Evolutionary conservation across 2,797 vertebrate species (phyloP).

Genomic region (Vespertilio murinus): DNA sequence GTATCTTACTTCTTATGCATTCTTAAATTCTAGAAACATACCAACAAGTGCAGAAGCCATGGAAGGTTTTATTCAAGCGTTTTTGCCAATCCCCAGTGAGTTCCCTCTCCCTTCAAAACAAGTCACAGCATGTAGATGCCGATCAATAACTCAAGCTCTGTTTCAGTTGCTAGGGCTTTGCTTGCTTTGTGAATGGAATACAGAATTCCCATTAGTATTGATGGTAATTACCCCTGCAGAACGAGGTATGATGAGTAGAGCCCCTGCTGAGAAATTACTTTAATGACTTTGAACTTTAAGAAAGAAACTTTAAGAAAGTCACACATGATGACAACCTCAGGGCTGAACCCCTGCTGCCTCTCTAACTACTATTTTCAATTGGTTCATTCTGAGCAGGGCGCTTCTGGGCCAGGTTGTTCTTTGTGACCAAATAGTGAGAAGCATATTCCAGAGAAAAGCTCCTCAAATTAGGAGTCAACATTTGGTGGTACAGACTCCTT

Average conservation of each 20-base stretch:
- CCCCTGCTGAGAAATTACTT: conserved; percentile 21
- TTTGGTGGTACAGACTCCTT: background rate
- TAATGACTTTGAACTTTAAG: conserved; percentile 50
- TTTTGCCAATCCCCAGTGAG: background rate
- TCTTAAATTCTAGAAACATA: background rate
- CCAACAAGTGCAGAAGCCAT: background rate
- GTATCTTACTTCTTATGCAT: background rate
- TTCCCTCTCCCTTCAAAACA: background rate
- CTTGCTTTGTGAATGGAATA: conserved; percentile 28
- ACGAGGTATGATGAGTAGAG: conserved; percentile 21
- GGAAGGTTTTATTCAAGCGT: background rate
- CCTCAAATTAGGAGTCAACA: background rate
- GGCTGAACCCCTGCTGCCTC: background rate
- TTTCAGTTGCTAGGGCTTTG: background rate
- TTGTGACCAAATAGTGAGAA: background rate
- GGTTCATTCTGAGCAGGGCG: background rate
- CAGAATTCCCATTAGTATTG: background rate
- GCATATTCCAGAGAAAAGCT: background rate
- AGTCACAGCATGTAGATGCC: background rate
- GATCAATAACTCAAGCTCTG: background rate
- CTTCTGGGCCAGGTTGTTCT: background rate
- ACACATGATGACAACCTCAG: background rate
- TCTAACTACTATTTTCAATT: background rate
- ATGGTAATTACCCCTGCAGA: conserved; percentile 5
- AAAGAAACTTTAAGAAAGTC: conserved; percentile 41